Evolutionary conservation across 2,797 vertebrate genomes (phyloP), one percentile per base, ranked within the genome.

Genomic region (Denticeps clupeoides): DNA sequence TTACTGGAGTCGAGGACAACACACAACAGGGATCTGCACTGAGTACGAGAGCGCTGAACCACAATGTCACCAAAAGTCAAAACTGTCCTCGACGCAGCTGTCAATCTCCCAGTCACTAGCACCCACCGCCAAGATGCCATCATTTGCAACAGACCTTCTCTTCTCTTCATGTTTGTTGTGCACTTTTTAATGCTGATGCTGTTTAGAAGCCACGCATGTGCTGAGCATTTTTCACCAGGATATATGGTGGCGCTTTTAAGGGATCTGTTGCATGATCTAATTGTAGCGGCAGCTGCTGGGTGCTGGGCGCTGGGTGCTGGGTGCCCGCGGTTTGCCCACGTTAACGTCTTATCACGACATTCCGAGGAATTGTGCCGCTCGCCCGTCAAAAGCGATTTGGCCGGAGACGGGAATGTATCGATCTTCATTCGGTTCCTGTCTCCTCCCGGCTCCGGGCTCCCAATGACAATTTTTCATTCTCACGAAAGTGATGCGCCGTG

Each of bases 341-440:
- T 76, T 77, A 77, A 75, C 63, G 58, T 67, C 70, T 65, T 57
- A 64, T 59, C 68, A 59, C 73, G 73, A 73, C 71, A 75, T 78
- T 79, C 69, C 61, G 59, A 73, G 27, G 58, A 79, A 79, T 73
- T 74, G 73, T 75, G 76, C 78, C 74, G 60, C 78, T 71, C 72
- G 77, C 81, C 80, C 75, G 81, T 84, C 81, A 81, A 70, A 78
- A 84, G 73, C 75, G 56, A 68, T 87, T 81, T 78, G 72, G 74
- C 73, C 73, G 26, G 38, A 64, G 68, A 78, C 70, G 57, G 73
- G 73, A 64, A 53, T 50, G 43, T 78, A 83, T 85, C 68, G 77
- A 83, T 85, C 78, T 69, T 53, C 47, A 73, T 79, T 83, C 76
- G 67, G 56, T 45, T 53, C 50, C 69, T 65, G 79, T 75, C 77